Conservation (phyloP, 2,113 vertebrate genomes). For the Ranitomeya variabilis region DNA sequence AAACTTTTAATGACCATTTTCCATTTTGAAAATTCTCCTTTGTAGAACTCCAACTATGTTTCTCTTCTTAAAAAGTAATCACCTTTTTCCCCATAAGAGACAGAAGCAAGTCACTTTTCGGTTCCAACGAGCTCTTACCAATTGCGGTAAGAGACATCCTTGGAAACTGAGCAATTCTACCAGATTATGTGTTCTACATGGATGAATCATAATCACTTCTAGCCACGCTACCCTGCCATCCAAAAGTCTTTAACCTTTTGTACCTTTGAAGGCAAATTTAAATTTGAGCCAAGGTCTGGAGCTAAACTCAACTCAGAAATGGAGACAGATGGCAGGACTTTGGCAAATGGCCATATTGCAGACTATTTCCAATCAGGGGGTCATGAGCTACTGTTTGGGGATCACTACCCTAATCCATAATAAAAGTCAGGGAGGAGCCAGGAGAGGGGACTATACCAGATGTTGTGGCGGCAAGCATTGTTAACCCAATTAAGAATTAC, state of each 20-base stretch:
- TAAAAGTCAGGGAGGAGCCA: neutral
- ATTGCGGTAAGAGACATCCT: neutral
- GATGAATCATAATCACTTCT: neutral
- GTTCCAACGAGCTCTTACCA: neutral
- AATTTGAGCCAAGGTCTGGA: neutral
- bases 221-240: neutral
- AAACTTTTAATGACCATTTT: neutral
- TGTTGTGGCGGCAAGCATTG: neutral
- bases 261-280: neutral
- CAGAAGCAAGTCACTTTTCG: neutral
- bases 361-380: neutral
- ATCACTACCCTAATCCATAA: neutral
- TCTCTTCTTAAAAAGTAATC: neutral
- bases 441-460: neutral
- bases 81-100: neutral
- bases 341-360: neutral
- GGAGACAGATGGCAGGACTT: neutral
- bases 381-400: neutral
- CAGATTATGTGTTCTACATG: neutral
- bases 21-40: neutral
- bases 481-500: neutral
- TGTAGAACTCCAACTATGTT: neutral
- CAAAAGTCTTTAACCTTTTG: neutral
- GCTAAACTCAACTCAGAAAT: neutral
- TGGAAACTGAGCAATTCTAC: neutral